Evolutionary conservation across 2,797 vertebrate species (phyloP), one percentile per base, ranked within the genome.

Genomic region (Enteromius anoplus): DNA sequence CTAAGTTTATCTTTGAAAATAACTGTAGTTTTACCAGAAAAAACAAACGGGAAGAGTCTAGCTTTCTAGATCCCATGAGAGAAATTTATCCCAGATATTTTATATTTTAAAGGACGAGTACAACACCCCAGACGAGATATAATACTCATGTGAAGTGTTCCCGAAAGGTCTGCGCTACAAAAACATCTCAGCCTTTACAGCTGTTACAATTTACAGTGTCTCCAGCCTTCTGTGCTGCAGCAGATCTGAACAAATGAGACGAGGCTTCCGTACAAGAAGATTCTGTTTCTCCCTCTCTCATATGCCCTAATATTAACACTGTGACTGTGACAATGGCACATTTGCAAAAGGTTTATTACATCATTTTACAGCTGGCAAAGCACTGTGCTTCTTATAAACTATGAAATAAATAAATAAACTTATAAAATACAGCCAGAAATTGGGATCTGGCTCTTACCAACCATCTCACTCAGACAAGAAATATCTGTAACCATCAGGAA

Each of bases 101-200:
- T 4, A 51, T 66, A 66, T 82, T 66, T 75, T 75, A 82, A 75
- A 65, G 47, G 70, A 82, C 47, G 47, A 64, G 45, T 82, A 66
- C 60, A 81, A 82, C 60, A 66, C 60, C 80, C 71, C 80, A 82
- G 60, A 82, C 15, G 71, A 60, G 42, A 73, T 82, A 82, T 82
- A 75, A 82, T 66, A 75, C 71, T 82, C 80, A 82, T 29, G 60
- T 82, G 80, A 75, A 75, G 71, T 66, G 80, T 66, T 82, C 80
- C 80, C 71, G 32, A 66, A 82, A 82, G 80, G 60, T 75, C 60
- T 82, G 80, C 49, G 34, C 60, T 82, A 75, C 80, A 65, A 82
- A 75, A 82, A 82, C 80, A 82, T 82, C 51, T 70, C 78, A 55
- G 78, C 78, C 34, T 70, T 80, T 82, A 82, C 80, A 82, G 71